A percentile compares a stretch with the other conserved stretches of the same genome.
Evolutionary conservation across 2,113 vertebrate genomes (phyloP).

Genomic region (Mormoops blainvillei): DNA sequence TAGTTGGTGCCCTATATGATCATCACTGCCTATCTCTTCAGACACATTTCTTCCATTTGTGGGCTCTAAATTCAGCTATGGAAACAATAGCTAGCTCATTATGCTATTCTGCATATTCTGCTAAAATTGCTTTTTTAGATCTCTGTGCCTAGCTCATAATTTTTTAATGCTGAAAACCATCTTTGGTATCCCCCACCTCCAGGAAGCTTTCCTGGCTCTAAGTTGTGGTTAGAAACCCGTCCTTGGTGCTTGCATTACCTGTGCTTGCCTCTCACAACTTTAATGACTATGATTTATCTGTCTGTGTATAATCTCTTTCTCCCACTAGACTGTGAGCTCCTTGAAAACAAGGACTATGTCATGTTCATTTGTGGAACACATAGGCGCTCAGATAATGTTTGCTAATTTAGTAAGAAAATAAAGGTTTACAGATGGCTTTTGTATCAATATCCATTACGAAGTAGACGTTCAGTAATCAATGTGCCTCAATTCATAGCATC

Average conservation of each 20-base stretch:
- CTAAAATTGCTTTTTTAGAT: not conserved
- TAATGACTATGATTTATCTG: not conserved
- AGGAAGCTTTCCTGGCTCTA: not conserved
- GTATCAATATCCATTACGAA: not conserved
- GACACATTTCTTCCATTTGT: not conserved
- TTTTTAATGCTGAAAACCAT: not conserved
- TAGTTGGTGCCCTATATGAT: not conserved
- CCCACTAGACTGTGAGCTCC: not conserved
- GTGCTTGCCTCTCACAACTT: not conserved
- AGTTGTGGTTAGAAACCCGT: not conserved
- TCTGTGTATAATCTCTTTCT: not conserved
- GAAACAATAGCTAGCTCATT: not conserved
- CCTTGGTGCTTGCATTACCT: not conserved
- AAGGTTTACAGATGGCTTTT: not conserved
- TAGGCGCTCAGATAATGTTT: not conserved
- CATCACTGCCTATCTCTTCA: not conserved
- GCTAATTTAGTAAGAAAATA: slow-evolving; percentile 6
- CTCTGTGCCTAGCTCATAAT: not conserved
- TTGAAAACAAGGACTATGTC: not conserved
- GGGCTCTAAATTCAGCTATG: not conserved
- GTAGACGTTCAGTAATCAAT: not conserved
- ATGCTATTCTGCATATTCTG: not conserved
- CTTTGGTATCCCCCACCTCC: not conserved
- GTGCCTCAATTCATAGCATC: not conserved
- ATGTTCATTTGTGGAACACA: not conserved